Conservation (phyloP, 23 tunicate genomes). For the Oikopleura dioica region DNA sequence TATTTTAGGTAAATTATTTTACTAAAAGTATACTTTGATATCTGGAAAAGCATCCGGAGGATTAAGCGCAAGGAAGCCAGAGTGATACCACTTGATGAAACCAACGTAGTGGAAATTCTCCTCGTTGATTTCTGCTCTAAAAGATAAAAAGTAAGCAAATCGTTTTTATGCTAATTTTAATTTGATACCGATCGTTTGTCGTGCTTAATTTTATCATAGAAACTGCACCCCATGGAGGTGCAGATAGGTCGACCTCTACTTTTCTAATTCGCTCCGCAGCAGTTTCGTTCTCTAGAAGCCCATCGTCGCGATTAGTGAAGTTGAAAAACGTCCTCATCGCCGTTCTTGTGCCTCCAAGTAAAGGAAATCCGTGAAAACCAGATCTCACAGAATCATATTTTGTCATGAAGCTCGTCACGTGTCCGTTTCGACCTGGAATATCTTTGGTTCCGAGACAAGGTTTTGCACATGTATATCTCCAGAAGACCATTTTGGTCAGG, state of each 20-base stretch:
- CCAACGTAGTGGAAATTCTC: conserved; percentile 4
- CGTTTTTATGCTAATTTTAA: no score
- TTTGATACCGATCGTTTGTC: no score
- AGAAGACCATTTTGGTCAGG: conserved; percentile 2
- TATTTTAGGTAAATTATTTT: no score
- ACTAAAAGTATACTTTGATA: no score
- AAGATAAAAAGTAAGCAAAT: no score
- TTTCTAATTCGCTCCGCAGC: not conserved
- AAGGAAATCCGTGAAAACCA: conserved; percentile 11
- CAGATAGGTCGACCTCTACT: conserved; percentile 3
- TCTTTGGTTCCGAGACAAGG: conserved; percentile 6
- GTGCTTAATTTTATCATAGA: not conserved
- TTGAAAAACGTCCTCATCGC: conserved; percentile 12
- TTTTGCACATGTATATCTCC: conserved; percentile 1
- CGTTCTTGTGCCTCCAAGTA: not conserved
- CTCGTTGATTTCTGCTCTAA: no score
- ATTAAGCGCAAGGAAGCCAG: not conserved
- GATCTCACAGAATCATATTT: not conserved
- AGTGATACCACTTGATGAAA: conserved; percentile 10
- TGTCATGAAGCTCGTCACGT: not conserved
- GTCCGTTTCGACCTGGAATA: no score
- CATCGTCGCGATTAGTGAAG: not conserved
- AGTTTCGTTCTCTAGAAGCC: no score
- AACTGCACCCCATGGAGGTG: conserved; percentile 10
- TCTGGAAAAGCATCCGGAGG: not conserved